Evolutionary conservation across 2,113 vertebrate species (phyloP).

Genomic region (Phalacrocorax carbo): DNA sequence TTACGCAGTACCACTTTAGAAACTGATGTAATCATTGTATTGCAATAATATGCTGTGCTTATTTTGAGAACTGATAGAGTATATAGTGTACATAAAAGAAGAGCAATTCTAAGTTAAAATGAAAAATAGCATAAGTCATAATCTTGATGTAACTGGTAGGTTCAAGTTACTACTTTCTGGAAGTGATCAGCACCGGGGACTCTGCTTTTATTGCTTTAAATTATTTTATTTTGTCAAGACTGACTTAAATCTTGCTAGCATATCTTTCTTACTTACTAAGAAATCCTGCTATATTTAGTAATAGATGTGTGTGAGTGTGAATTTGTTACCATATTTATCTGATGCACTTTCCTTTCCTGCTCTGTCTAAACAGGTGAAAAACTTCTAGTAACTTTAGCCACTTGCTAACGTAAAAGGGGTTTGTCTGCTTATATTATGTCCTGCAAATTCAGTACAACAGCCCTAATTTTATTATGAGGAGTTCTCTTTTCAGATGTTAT

Average conservation of each 20-base stretch:
- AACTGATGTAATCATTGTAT: constrained; percentile 44
- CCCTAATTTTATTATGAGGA: neutral
- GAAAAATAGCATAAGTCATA: neutral
- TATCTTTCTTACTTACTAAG: constrained; percentile 54
- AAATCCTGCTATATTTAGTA: constrained; percentile 72
- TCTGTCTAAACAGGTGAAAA: constrained; percentile 5
- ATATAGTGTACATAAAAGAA: neutral
- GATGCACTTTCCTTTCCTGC: constrained; percentile 26
- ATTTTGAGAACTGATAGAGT: neutral
- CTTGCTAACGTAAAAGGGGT: neutral
- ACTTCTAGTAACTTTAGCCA: neutral
- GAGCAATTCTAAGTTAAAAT: neutral
- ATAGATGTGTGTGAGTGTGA: constrained; percentile 41
- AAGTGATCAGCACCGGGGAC: neutral
- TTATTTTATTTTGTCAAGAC: neutral
- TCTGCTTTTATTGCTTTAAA: neutral
- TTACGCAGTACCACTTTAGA: constrained; percentile 38
- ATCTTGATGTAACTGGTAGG: neutral
- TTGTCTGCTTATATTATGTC: neutral
- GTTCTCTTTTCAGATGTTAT: neutral
- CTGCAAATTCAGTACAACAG: neutral
- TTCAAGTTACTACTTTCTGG: neutral
- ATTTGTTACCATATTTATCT: constrained; percentile 54
- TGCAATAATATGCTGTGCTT: constrained; percentile 17
- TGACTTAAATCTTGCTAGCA: constrained; percentile 46